phyloP scores from a whole-genome alignment of 2,888 invertebrate species.

The Phrixothrix hirtus region DNA sequence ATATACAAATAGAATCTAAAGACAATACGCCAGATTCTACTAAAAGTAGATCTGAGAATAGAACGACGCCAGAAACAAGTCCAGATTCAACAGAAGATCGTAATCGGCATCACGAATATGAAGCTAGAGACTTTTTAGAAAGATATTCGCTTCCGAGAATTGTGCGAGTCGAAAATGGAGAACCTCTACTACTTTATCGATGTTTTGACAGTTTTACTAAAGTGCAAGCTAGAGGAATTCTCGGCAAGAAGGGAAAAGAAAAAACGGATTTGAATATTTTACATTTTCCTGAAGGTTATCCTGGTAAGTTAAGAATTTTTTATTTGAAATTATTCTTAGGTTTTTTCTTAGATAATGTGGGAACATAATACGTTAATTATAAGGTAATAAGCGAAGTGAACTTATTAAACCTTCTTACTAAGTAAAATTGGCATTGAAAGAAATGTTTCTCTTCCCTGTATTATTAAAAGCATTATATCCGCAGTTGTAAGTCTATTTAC shows the following conservation, averaged over 20 bases:
- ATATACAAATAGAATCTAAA: conserved; percentile 54
- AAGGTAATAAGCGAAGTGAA: neutral
- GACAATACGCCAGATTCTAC: conserved; percentile 47
- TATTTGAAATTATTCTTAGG: neutral
- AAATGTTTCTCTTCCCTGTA: no score
- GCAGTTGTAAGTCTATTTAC: no score
- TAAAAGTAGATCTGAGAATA: conserved; percentile 39
- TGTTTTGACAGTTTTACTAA: conserved; percentile 66
- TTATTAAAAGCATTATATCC: no score
- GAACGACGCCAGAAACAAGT: conserved; percentile 39
- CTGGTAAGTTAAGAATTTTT: conserved; percentile 57
- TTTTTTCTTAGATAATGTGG: conserved; percentile 7
- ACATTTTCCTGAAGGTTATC: conserved; percentile 69
- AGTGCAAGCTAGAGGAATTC: conserved; percentile 64
- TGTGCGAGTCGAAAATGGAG: conserved; percentile 62
- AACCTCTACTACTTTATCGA: conserved; percentile 65
- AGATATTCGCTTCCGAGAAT: conserved; percentile 66
- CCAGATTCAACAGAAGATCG: conserved; percentile 45
- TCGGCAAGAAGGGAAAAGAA: conserved; percentile 60
- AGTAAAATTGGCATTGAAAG: neutral
- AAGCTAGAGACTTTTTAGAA: conserved; percentile 63
- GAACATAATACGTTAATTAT: conserved; percentile 1
- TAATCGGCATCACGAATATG: conserved; percentile 44
- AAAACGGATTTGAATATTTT: conserved; percentile 62
- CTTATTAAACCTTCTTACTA: conserved; percentile 7